These are phyloP conservation scores for Burhinus bistriatus DNA, from an alignment of 2,113 vertebrate species.

Conservation along the genomic window DNA sequence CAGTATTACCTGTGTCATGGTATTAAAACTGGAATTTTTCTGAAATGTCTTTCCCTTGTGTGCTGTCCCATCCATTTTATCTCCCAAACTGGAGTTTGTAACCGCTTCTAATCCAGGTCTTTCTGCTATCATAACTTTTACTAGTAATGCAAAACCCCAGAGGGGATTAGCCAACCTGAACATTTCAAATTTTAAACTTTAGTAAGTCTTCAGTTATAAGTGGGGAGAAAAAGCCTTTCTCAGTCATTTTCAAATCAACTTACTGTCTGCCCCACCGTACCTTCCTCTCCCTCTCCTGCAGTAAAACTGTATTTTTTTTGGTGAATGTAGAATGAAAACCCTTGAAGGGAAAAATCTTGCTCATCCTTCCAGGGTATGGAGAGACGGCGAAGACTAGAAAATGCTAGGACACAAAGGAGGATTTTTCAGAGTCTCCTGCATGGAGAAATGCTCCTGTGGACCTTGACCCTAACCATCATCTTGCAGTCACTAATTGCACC, in stretches of 20 bases:
- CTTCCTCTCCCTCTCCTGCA: neutral
- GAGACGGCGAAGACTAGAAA: neutral
- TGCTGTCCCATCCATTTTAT: neutral
- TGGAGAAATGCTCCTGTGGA: neutral
- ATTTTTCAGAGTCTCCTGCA: neutral
- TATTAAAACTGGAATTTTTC: neutral
- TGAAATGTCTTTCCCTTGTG: neutral
- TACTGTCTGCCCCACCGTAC: neutral
- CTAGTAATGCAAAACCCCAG: neutral
- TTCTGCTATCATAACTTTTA: neutral
- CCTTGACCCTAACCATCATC: neutral
- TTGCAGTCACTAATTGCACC: neutral
- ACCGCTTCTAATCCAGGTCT: neutral
- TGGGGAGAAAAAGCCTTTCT: neutral
- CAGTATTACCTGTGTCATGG: neutral
- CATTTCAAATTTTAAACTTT: slow-evolving; percentile 29
- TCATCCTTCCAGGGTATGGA: neutral
- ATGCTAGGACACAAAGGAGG: neutral
- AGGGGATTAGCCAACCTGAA: slow-evolving; percentile 11
- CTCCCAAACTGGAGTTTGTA: neutral
- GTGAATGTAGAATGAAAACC: neutral
- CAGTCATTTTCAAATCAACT: neutral
- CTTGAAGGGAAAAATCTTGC: neutral
- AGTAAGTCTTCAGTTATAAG: neutral
- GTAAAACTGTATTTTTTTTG: neutral